Base-by-base conservation (phyloP, 2,797 vertebrate species). In the Huso huso region DNA sequence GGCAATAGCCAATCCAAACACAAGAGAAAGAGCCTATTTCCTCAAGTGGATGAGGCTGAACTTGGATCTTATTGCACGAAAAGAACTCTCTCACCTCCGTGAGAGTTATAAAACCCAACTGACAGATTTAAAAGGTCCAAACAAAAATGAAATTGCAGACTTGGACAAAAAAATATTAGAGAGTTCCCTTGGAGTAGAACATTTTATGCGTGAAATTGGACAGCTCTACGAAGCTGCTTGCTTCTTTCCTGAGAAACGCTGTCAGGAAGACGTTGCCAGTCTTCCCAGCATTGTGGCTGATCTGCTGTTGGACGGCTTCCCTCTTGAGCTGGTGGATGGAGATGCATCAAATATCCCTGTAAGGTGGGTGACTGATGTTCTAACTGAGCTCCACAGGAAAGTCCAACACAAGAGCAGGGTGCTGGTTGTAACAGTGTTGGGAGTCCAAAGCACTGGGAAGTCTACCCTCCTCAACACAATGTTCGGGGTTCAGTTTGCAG, bases 181-280 rank as follows among this genome's bases (percentile, higher is more conserved):
- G 7, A 83, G 68, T 58, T 72, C 67, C 48, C 73, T 93, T 15
- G 87, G 86, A 1, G 83, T 91, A 68, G 90, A 93, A 64, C 90
- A 94, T 72, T 94, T 92, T 68, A 71, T 93, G 61, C 85, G 90
- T 58, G 92, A 94, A 72, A 85, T 94, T 84, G 89, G 88, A 0
- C 80, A 92, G 49, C 74, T 93, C 67, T 93, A 89, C 53, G 90
- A 94, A 72, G 73, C 90, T 0, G 89, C 89, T 50, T 75, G 82
- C 55, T 80, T 75, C 1, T 77, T 88, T 8, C 71, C 81, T 51
- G 64, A 75, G 7, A 82, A 75, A 7, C 80, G 69, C 64, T 73
- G 75, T 52, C 82, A 61, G 18, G 78, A 79, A 10, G 83, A 87
- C 7, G 87, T 90, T 15, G 67, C 75, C 9, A 76, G 83, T 58